These are phyloP conservation scores for Reticulitermes speratus DNA, from an alignment of 1,140 invertebrate species.

Conservation along the genomic window DNA sequence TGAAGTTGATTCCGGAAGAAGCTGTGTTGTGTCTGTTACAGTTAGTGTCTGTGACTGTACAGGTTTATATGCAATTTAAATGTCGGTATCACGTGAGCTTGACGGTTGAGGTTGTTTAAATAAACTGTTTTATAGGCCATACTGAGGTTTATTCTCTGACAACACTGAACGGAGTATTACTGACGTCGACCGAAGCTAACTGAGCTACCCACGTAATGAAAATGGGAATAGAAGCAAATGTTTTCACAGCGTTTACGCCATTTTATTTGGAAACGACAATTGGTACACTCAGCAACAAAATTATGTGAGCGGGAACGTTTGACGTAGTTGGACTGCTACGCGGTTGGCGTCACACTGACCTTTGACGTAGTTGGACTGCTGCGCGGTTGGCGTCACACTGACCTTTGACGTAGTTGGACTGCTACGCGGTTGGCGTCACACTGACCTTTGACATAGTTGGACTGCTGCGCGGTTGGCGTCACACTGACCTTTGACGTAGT, in stretches of 20 bases:
- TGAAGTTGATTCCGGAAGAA: too few relatives aligned
- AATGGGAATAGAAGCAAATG: background rate
- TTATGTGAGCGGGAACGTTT: background rate
- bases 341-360: too few relatives aligned
- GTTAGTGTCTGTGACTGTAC: background rate
- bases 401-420: too few relatives aligned
- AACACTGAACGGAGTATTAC: background rate
- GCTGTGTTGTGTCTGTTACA: too few relatives aligned
- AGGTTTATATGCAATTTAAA: background rate
- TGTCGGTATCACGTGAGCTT: background rate
- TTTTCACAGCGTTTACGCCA: background rate
- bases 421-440: too few relatives aligned
- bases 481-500: too few relatives aligned
- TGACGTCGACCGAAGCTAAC: background rate
- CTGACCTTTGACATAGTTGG: too few relatives aligned
- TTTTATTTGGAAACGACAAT: background rate
- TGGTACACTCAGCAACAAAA: background rate
- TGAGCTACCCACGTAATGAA: background rate
- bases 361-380: too few relatives aligned
- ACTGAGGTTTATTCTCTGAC: background rate
- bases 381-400: too few relatives aligned
- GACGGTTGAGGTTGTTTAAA: background rate
- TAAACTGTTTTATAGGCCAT: background rate
- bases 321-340: too few relatives aligned
- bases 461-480: too few relatives aligned